These are phyloP conservation scores for Corydoras sp. DNA, from an alignment of 2,113 vertebrate genomes.

Conservation along the genomic window DNA sequence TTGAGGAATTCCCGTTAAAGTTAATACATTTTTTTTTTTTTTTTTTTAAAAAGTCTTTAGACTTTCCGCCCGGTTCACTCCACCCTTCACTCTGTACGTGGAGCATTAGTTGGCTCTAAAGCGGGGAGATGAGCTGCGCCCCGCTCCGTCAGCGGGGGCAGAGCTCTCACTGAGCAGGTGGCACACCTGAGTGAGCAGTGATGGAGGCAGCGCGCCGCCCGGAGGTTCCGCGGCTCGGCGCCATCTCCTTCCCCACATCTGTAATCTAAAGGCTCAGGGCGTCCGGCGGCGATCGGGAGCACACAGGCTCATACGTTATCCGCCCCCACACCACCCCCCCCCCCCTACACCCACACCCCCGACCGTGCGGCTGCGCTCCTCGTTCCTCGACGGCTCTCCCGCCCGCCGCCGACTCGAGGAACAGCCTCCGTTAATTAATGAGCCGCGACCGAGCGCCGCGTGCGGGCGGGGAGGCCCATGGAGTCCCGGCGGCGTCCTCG, in stretches of 20 bases:
- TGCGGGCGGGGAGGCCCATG: slow-evolving; percentile 31
- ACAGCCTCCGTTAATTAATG: neutral
- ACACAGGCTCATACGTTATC: neutral
- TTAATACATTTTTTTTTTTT: too few relatives aligned
- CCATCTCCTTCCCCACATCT: neutral
- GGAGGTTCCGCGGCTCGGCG: neutral
- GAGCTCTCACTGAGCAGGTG: slow-evolving; percentile 36
- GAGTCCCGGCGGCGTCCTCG: slow-evolving; percentile 48
- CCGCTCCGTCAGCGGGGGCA: slow-evolving; percentile 5
- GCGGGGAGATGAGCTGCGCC: slow-evolving; percentile 7
- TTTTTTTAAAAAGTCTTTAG: too few relatives aligned
- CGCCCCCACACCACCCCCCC: too few relatives aligned
- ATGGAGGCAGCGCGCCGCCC: neutral
- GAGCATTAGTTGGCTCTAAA: slow-evolving; percentile 27
- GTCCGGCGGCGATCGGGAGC: neutral
- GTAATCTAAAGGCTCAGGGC: neutral
- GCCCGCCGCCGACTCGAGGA: neutral
- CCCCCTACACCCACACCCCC: too few relatives aligned
- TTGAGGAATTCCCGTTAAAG: too few relatives aligned
- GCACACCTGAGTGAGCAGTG: slow-evolving; percentile 13
- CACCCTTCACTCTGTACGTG: slow-evolving; percentile 1
- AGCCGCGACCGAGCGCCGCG: neutral
- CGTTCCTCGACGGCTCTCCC: neutral
- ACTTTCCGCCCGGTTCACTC: neutral
- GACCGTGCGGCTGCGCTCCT: neutral